These are phyloP conservation scores for Linurgus olivaceus DNA, from an alignment of 2,797 vertebrate genomes.

Conservation along the genomic window DNA sequence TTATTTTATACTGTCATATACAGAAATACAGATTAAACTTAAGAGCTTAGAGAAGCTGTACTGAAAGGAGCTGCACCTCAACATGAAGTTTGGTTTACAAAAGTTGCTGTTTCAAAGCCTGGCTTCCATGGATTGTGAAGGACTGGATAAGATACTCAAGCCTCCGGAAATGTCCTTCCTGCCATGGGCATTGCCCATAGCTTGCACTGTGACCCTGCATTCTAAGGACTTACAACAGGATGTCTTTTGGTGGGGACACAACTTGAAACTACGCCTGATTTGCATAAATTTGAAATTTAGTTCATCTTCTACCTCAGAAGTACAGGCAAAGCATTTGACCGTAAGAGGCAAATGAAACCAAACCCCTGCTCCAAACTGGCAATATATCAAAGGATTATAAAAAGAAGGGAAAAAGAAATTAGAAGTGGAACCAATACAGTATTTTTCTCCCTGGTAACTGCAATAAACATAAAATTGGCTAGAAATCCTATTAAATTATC, in stretches of 20 bases:
- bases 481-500: not conserved
- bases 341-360: not conserved
- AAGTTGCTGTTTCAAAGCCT: not conserved
- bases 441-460: not conserved
- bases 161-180: not conserved
- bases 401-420: not conserved
- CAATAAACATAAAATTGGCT: not conserved
- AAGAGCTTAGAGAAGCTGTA: not conserved
- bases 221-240: not conserved
- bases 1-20: not conserved
- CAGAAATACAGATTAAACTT: not conserved
- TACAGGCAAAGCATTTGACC: not conserved
- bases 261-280: not conserved
- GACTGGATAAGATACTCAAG: not conserved
- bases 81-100: not conserved
- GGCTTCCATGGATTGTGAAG: not conserved
- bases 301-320: not conserved
- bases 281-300: not conserved
- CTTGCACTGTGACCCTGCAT: not conserved
- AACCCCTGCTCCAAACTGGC: not conserved
- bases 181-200: not conserved
- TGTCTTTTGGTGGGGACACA: not conserved
- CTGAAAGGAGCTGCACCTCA: not conserved
- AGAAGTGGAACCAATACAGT: not conserved
- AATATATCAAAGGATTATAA: not conserved